Evolutionary conservation across 2,888 invertebrate species (phyloP).

Genomic region (Phasia obesa): DNA sequence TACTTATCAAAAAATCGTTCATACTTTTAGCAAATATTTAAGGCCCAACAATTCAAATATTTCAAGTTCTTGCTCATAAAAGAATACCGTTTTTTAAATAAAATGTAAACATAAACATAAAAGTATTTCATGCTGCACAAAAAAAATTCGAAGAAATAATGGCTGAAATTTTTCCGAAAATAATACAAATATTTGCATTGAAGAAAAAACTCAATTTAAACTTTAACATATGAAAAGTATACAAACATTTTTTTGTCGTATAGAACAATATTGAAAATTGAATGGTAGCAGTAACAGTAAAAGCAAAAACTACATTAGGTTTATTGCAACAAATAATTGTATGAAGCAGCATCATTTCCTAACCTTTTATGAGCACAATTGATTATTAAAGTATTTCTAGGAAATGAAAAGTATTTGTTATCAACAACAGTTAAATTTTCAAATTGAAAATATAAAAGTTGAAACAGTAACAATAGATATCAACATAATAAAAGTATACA

Average conservation of each 20-base stretch:
- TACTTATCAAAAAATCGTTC: not conserved
- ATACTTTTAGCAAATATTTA: constrained; percentile 19
- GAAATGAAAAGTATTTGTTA: constrained; percentile 45
- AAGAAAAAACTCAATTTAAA: constrained; percentile 3
- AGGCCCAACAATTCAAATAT: constrained; percentile 2
- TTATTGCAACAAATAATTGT: constrained; percentile 33
- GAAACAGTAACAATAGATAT: constrained; percentile 40
- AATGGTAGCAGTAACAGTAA: constrained; percentile 6
- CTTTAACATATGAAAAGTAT: constrained; percentile 25
- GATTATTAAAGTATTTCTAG: constrained; percentile 14
- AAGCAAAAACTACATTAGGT: constrained; percentile 11
- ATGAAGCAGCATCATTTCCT: constrained; percentile 13
- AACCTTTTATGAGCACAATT: constrained; percentile 5
- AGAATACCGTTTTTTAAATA: not conserved
- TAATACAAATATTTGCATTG: constrained; percentile 6
- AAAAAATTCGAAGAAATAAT: constrained; percentile 40
- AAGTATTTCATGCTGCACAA: constrained; percentile 5
- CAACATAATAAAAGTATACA: too few species aligned
- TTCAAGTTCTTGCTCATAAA: constrained; percentile 1
- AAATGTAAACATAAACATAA: constrained; percentile 14
- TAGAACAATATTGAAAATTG: constrained; percentile 41
- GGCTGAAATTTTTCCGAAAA: constrained; percentile 42
- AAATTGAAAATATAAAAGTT: too few species aligned
- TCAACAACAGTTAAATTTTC: constrained; percentile 24
- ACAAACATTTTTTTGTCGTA: not conserved